Evolutionary conservation across 92 coral and sea anemone species (phyloP), one percentile per base, ranked within the genome.

Genomic region (Siderastrea radians): DNA sequence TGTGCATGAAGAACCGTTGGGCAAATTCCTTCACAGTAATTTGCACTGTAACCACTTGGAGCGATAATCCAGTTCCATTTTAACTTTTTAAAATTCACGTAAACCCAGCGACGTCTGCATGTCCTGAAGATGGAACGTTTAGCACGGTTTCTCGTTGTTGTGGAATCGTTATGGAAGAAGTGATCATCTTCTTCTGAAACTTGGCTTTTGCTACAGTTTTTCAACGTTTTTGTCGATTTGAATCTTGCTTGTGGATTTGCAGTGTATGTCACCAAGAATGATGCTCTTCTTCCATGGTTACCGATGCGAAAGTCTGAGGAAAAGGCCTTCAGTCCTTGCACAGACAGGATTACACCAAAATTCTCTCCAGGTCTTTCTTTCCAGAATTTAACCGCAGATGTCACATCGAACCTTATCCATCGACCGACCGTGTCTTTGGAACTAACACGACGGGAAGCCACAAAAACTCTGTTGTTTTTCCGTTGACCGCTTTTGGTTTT

Each of bases 1-100:
- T 69, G 49, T 60, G 73, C 72, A 26, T 88, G 58, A 16, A 91
- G 85, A n/a, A 82, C 51, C 3, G 58, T 81, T 45, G 91, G 79
- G 72, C 94, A 91, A 57, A 46, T 12, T 1, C 94, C 94, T 17
- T 75, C 64, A 19, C 94, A 91, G 72, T 84, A 77, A 59, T 82
- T 75, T 19, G 94, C 94, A 16, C 89, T 91, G 59, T 86, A 91
- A 7, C 91, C 91, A 43, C 44, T 54, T 69, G 94, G 94, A 49
- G 91, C 94, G 17, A 91, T 83, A 53, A 91, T 82, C 94, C 91
- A 91, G 72, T 91, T 54, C 79, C 89, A 54, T 16, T 78, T 87
- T 1, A 91, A 50, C 61, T 62, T 65, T 47, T 65, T 75, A 54
- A 91, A 91, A 5, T 83, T 70, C 19, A 91, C 91, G 46, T 81